Percentiles rank a stretch among this genome's conserved stretches.
phyloP scores from a whole-genome alignment of 2,888 invertebrate species.

The Tetranychus truncatus region DNA sequence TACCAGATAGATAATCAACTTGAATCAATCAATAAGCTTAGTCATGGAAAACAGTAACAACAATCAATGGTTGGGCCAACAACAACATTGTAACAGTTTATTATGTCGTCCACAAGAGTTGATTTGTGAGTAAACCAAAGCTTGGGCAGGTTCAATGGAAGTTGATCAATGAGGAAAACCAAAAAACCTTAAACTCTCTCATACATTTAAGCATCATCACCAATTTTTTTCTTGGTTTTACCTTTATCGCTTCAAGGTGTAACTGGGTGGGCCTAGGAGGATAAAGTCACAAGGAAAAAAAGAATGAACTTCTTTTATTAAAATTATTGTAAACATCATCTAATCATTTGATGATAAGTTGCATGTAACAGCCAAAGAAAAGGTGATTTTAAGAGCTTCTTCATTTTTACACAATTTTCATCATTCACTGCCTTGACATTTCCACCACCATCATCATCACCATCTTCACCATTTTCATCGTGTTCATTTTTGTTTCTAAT shows the following conservation, averaged over 20 bases:
- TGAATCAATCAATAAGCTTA: too few relatives aligned
- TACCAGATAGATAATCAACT: too few relatives aligned
- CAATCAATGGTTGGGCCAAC: too few relatives aligned
- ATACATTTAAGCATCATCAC: neutral
- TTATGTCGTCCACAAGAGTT: too few relatives aligned
- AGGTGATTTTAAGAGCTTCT: too few relatives aligned
- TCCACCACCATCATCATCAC: neutral
- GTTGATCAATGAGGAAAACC: neutral
- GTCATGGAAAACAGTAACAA: too few relatives aligned
- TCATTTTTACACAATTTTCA: neutral
- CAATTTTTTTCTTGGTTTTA: neutral
- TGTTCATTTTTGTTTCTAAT: neutral
- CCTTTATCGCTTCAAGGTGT: neutral
- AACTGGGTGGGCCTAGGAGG: neutral
- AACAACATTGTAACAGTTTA: too few relatives aligned
- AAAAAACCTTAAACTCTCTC: neutral
- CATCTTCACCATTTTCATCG: slow-evolving; percentile 2
- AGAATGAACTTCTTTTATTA: too few relatives aligned
- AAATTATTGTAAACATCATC: neutral
- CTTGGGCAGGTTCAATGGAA: neutral
- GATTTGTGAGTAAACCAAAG: too few relatives aligned
- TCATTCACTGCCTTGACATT: neutral
- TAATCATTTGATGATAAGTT: neutral
- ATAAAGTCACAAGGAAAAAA: neutral
- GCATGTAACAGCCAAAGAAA: too few relatives aligned